phyloP scores from a whole-genome alignment of 2,797 vertebrate genomes.

The Acridotheres tristis region DNA sequence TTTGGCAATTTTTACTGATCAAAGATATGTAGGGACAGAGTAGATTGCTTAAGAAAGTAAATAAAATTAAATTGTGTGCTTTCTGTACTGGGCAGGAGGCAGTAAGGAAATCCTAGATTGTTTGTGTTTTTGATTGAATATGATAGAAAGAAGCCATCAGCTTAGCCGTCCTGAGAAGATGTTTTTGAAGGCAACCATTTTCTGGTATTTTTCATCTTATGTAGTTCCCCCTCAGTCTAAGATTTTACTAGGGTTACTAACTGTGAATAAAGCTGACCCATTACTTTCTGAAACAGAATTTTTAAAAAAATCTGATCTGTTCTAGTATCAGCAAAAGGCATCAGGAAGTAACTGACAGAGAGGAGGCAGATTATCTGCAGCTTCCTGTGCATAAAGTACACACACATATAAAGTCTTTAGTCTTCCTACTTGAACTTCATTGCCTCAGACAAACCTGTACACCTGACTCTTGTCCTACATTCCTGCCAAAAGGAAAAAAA shows the following conservation, averaged over 20 bases:
- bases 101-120: not conserved
- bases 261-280: not conserved
- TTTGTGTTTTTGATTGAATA: not conserved
- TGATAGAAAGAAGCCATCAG: accelerated
- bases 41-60: not conserved
- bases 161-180: not conserved
- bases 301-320: not conserved
- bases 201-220: not conserved
- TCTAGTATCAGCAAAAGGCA: not conserved
- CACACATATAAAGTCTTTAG: too few relatives aligned
- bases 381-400: not conserved
- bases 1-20: not conserved
- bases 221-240: not conserved
- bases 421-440: not conserved
- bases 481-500: not conserved
- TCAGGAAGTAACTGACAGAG: not conserved
- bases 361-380: not conserved
- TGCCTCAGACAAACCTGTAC: not conserved
- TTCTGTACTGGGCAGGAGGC: not conserved
- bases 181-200: not conserved
- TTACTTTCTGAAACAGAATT: not conserved
- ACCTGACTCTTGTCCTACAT: not conserved
- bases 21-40: not conserved
- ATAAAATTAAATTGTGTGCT: not conserved
- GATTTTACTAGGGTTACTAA: not conserved